Base-by-base conservation (phyloP, 2,113 vertebrate genomes). In the Pteropus alecto region DNA sequence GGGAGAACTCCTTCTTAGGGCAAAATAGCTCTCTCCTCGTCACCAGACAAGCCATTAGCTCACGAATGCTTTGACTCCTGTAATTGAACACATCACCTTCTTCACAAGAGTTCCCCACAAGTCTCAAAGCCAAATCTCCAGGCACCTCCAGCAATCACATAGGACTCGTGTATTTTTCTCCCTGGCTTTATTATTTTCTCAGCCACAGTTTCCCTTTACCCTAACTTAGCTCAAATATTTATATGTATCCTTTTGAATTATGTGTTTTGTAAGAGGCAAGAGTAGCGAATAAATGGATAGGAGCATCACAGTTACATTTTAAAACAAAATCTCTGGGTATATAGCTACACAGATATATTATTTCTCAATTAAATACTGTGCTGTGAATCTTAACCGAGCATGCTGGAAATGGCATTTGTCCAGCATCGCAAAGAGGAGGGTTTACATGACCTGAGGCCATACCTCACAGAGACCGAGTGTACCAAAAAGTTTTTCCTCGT, bases 191-290 rank as follows among this genome's bases (percentile, higher is more conserved):
- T 18, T 38, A 30, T 41, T 54, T 90, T 84, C 81, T 87, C 56
- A 74, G 70, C 30, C 60, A 48, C 7, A 6, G 21, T 43, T 24
- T 91, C 61, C 19, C 43, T 93, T 71, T 43, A 79, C 30, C 14
- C 58, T n/a, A 95, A 54, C 38, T 89, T 86, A 70, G 51, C 28
- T 76, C 51, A 41, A 79, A n/a, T 73, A 56, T 26, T 61, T 71
- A 51, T 38, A 54, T 71, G 41, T 68, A 70, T 19, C 43, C 65
- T 96, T 83, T 93, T 2, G 14, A 58, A 90, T 51, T 58, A 48
- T 19, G 58, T 35, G 18, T 70, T 93, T 38, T 67, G 5, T 43
- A 83, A 90, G 43, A 83, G 18, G 28, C 61, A 83, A 67, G 26
- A 83, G 28, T 19, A 73, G 16, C 10, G 54, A 90, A 87, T 58